These are phyloP conservation scores for Harpagus bidentatus DNA, from an alignment of 2,113 vertebrate species.

Conservation along the genomic window DNA sequence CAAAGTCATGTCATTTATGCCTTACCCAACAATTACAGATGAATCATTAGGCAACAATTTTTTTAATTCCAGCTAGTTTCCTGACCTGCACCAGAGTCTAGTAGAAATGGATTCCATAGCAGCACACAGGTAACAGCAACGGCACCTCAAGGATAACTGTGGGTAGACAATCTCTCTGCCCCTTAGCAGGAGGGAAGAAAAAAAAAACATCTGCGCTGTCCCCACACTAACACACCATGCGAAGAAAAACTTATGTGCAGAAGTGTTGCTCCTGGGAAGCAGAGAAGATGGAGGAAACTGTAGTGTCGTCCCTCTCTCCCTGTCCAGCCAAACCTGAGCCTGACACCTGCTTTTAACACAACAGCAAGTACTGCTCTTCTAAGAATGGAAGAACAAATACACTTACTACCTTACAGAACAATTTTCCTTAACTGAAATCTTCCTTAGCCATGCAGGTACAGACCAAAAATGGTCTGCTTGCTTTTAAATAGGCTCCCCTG, in stretches of 20 bases:
- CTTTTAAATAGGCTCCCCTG: not conserved
- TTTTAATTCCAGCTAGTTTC: not conserved
- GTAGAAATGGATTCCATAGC: not conserved
- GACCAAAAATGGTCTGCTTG: not conserved
- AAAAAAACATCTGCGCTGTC: not conserved
- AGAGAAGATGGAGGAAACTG: not conserved
- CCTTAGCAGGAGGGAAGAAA: not conserved
- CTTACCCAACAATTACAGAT: not conserved
- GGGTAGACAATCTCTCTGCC: not conserved
- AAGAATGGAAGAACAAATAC: not conserved
- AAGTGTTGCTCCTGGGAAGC: not conserved
- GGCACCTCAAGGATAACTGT: not conserved
- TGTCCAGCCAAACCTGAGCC: not conserved
- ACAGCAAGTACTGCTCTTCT: not conserved
- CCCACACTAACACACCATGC: no score
- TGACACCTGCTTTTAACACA: not conserved
- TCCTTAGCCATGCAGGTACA: not conserved
- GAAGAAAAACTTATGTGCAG: fast-evolving
- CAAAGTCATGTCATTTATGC: not conserved
- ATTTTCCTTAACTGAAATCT: not conserved
- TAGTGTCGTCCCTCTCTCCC: not conserved
- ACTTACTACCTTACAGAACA: not conserved
- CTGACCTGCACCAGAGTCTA: not conserved
- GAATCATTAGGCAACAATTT: not conserved
- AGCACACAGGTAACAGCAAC: not conserved